Evolutionary conservation across 2,888 invertebrate species (phyloP).

Genomic region (Exephanes ischioxanthus): DNA sequence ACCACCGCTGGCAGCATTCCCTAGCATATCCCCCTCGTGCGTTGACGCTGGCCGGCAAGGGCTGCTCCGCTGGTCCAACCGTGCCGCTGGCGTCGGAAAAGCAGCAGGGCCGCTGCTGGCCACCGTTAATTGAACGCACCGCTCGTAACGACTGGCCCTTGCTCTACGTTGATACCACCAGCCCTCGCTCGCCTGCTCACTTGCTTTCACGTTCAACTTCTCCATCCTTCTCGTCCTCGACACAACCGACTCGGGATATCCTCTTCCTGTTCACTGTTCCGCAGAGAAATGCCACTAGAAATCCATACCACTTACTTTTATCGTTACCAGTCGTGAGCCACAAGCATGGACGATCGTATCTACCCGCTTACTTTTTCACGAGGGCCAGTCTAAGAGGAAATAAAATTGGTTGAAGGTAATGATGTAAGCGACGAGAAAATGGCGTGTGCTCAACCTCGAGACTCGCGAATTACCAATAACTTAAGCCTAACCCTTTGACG

Average conservation of each 20-base stretch:
- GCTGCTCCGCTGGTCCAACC: slow-evolving; percentile 48
- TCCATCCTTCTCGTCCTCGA: slow-evolving; percentile 40
- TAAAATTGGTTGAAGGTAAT: slow-evolving; percentile 7
- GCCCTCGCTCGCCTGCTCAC: slow-evolving; percentile 31
- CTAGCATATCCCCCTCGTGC: slow-evolving; percentile 57
- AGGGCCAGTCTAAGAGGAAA: neutral
- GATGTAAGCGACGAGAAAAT: neutral
- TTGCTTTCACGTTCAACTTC: slow-evolving; percentile 45
- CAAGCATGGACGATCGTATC: slow-evolving; percentile 32
- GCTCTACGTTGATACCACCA: slow-evolving; percentile 52
- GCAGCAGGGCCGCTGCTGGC: slow-evolving; percentile 75
- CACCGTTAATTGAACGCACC: slow-evolving; percentile 85
- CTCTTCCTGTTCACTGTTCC: slow-evolving; percentile 32
- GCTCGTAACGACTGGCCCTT: slow-evolving; percentile 80
- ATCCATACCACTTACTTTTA: slow-evolving; percentile 85
- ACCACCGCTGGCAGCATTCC: slow-evolving; percentile 76
- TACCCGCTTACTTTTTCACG: slow-evolving; percentile 37
- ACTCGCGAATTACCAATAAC: neutral
- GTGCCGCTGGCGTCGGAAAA: slow-evolving; percentile 30
- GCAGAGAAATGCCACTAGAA: slow-evolving; percentile 74
- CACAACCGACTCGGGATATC: slow-evolving; percentile 22
- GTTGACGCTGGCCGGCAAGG: slow-evolving; percentile 54
- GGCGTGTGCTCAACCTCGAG: neutral
- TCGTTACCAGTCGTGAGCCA: slow-evolving; percentile 72
- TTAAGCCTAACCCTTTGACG: neutral